Conservation (phyloP, 2,888 invertebrate species). For the Orchesella flavescens region DNA sequence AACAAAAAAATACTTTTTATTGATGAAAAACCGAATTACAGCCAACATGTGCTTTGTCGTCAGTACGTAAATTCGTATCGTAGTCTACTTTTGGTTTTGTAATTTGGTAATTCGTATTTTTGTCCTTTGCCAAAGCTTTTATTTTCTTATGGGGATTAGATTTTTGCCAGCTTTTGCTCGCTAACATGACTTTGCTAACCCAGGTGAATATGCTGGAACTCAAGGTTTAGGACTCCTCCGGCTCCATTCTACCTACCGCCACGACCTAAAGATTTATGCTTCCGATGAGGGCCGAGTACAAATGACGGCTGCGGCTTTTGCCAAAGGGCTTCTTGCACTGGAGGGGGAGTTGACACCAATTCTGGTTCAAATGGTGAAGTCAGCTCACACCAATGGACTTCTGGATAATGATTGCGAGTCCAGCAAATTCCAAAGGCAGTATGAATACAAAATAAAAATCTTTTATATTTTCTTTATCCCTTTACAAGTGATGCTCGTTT, state of each 20-base stretch:
- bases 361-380: constrained; percentile 99
- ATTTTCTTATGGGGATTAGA: constrained; percentile 4
- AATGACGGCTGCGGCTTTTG: constrained; percentile 99
- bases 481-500: not conserved
- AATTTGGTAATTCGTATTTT: constrained; percentile 4
- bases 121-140: constrained; percentile 34
- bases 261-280: constrained; percentile 99
- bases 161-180: constrained; percentile 53
- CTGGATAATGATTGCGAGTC: constrained; percentile 97
- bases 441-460: constrained; percentile 74
- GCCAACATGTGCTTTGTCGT: constrained; percentile 42
- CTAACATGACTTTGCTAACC: constrained; percentile 61
- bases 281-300: constrained; percentile 99
- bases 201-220: constrained; percentile 88
- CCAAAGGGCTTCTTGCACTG: constrained; percentile 95
- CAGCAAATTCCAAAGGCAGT: constrained; percentile 95
- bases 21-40: constrained; percentile 52
- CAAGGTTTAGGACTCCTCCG: constrained; percentile 96
- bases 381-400: constrained; percentile 97
- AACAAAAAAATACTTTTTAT: not conserved
- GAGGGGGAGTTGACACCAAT: constrained; percentile 99
- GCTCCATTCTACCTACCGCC: constrained; percentile 97
- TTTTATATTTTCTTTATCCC: constrained; percentile 12
- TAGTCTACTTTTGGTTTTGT: constrained; percentile 7
- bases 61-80: not conserved